A percentile compares a stretch with the other conserved stretches of the same genome.
These are phyloP conservation scores for Agonopterix subpropinquella DNA, from an alignment of 2,888 invertebrate genomes.

Conservation along the genomic window DNA sequence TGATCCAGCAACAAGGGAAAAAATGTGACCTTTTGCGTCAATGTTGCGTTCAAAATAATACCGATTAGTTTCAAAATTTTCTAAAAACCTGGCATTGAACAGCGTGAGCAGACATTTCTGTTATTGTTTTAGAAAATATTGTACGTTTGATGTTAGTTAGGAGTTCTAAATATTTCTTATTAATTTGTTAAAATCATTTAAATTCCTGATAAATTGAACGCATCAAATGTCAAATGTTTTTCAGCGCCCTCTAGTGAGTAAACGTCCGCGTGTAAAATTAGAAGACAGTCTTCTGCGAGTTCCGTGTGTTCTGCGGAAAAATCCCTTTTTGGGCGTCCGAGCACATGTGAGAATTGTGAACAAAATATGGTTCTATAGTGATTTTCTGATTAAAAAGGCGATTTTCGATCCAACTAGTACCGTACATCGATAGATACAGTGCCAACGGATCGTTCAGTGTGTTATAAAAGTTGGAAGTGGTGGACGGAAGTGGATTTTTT, in stretches of 20 bases:
- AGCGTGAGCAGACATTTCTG: no score
- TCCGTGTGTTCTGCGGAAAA: conserved; percentile 77
- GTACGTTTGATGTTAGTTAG: no score
- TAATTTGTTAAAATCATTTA: background rate
- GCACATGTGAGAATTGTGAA: conserved; percentile 79
- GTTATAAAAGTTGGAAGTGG: conserved; percentile 52
- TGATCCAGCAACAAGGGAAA: no score
- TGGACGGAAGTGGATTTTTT: conserved; percentile 71
- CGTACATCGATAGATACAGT: conserved; percentile 48
- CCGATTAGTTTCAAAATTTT: no score
- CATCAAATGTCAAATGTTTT: conserved; percentile 26
- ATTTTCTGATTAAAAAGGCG: conserved; percentile 48
- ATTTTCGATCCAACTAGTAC: conserved; percentile 48
- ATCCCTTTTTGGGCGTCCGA: conserved; percentile 81
- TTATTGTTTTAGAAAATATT: no score
- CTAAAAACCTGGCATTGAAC: no score
- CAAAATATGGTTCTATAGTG: conserved; percentile 69
- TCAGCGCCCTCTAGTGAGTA: conserved; percentile 60
- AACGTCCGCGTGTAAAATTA: conserved; percentile 65
- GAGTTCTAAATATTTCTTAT: no score
- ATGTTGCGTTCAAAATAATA: no score
- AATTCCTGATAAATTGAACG: conserved; percentile 29
- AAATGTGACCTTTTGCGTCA: no score
- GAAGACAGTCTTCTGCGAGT: conserved; percentile 73
- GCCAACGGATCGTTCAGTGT: conserved; percentile 51